Percentiles rank a stretch among this genome's conserved stretches.
These are phyloP conservation scores for Gila robusta DNA, from an alignment of 2,797 vertebrate genomes.

Conservation along the genomic window DNA sequence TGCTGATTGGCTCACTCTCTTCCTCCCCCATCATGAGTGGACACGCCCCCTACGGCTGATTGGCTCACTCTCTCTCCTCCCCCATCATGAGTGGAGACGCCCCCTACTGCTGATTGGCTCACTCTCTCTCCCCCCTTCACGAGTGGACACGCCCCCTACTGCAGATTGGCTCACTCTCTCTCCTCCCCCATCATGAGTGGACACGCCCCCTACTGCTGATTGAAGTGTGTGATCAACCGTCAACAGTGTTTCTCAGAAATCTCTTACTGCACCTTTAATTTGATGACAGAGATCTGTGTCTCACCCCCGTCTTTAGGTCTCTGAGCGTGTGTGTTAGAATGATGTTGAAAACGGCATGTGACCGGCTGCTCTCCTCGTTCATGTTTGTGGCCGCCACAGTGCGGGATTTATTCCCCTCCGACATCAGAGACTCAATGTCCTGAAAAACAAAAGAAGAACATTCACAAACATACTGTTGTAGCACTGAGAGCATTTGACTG, in stretches of 20 bases:
- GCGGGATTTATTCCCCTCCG: slow-evolving; percentile 96
- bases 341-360: slow-evolving; percentile 97
- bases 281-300: slow-evolving; percentile 45
- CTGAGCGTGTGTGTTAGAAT: slow-evolving; percentile 94
- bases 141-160: too few relatives aligned
- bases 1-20: too few relatives aligned
- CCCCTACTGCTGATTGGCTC: too few relatives aligned
- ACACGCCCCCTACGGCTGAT: too few relatives aligned
- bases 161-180: too few relatives aligned
- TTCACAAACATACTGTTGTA: neutral
- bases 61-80: too few relatives aligned
- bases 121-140: too few relatives aligned
- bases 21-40: too few relatives aligned
- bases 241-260: neutral
- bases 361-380: slow-evolving; percentile 98
- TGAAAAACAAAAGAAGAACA: slow-evolving; percentile 59
- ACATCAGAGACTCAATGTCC: slow-evolving; percentile 98
- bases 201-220: neutral
- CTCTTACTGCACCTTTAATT: neutral
- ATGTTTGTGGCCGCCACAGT: slow-evolving; percentile 98
- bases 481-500: neutral
- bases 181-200: accelerated
- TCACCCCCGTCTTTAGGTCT: slow-evolving; percentile 90
- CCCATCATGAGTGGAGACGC: too few relatives aligned
- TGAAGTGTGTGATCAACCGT: neutral